Percentiles rank a stretch among this genome's conserved stretches.
phyloP scores from a whole-genome alignment of 1,140 invertebrate genomes.

The Campodea augens region DNA sequence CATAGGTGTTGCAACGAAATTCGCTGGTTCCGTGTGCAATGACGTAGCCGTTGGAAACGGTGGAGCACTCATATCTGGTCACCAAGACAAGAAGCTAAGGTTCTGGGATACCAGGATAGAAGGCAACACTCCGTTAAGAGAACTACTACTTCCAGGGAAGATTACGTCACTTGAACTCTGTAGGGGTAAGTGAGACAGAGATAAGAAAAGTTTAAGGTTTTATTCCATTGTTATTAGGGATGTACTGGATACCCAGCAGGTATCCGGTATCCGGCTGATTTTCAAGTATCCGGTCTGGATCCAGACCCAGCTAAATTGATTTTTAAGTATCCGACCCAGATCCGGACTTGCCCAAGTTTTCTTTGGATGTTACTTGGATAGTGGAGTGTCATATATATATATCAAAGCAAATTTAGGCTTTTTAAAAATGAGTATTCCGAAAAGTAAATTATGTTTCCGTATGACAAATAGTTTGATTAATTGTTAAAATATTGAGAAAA shows the following conservation, averaged over 20 bases:
- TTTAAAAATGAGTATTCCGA: too few species aligned
- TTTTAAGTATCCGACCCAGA: too few species aligned
- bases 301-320: not conserved
- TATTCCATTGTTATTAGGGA: not conserved
- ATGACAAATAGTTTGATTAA: too few species aligned
- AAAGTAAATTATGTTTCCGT: too few species aligned
- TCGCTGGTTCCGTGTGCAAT: constrained; percentile 89
- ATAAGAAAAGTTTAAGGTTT: not conserved
- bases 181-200: constrained; percentile 39
- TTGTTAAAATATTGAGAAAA: too few species aligned
- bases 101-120: constrained; percentile 77
- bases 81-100: constrained; percentile 89
- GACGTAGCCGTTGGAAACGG: constrained; percentile 79
- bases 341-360: too few species aligned
- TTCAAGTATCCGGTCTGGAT: too few species aligned
- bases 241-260: too few species aligned
- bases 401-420: too few species aligned
- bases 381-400: too few species aligned
- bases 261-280: too few species aligned
- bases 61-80: constrained; percentile 83
- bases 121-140: constrained; percentile 46
- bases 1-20: constrained; percentile 82
- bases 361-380: too few species aligned
- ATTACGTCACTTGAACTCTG: constrained; percentile 88
- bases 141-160: constrained; percentile 76